Base-by-base conservation (phyloP, 2,797 vertebrate genomes). In the Ptychadena robeensis region DNA sequence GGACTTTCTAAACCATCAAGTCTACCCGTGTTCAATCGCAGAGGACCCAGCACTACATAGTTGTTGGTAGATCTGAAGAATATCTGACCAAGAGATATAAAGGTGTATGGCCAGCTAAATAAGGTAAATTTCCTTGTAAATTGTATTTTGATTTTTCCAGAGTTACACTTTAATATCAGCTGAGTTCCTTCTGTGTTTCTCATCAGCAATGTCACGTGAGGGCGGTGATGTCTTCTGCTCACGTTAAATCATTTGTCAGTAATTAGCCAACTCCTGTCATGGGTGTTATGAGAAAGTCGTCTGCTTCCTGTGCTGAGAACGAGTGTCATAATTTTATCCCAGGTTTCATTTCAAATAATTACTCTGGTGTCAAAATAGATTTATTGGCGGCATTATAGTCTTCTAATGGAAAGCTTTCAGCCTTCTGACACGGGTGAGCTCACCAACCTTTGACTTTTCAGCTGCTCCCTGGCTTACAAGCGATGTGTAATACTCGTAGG, bases 331-430 rank as follows among this genome's bases (percentile, higher is more conserved):
- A 31, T 31, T 9, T 78, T 22, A 31, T 37, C 48, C 28, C 18
- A 31, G 73, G 5, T 67, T 78, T 32, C 22, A 18, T 66, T 53
- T 37, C 12, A 53, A 25, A 32, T 30, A 34, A 69, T 70, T 70
- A 38, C 48, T 27, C 27, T 59, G 4, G 32, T 30, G 48, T 69
- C 44, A 35, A 35, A 57, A 53, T 68, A 68, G 65, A 59, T 79
- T 69, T 77, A 31, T 44, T 38, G 5, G 12, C 9, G 4, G 12
- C 9, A 40, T 64, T 48, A 22, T 4, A 9, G 3, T 6, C 25
- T 63, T 18, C n/a, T 18, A 28, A 10, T 15, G 35, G 57, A 9
- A 27, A 25, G 25, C 30, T 25, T 63, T 38, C n/a, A 40, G 11
- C 31, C 18, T 32, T 28, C 37, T 75, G 28, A 65, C 61, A 65